Percentiles rank a stretch among this genome's conserved stretches.
Conservation (phyloP, 2,797 vertebrate genomes). For the Lepilemur septentrionalis region DNA sequence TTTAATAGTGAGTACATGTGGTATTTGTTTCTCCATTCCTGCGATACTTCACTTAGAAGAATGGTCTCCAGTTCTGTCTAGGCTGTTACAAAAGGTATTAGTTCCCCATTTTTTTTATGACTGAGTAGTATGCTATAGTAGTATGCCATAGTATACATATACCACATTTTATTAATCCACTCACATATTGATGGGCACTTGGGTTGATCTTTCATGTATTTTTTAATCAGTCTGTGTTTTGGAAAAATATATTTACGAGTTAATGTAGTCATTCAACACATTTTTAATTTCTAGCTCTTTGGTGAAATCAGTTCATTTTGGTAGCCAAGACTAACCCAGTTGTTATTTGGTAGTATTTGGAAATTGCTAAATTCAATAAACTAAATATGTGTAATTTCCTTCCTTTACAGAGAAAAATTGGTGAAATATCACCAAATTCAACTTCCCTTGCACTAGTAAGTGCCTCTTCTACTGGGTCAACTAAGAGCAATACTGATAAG, state of each 20-base stretch:
- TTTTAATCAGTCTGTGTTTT: background rate
- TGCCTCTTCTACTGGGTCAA: background rate
- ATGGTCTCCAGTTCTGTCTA: too few species aligned
- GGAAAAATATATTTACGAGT: background rate
- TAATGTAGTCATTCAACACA: background rate
- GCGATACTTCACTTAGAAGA: too few species aligned
- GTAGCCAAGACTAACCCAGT: background rate
- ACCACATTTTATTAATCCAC: too few species aligned
- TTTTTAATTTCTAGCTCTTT: constrained; percentile 4
- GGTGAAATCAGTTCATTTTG: background rate
- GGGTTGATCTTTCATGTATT: background rate
- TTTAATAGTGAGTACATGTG: too few species aligned
- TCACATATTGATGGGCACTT: too few species aligned
- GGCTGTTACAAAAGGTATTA: too few species aligned
- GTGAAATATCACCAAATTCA: background rate
- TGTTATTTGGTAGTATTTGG: background rate
- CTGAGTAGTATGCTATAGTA: too few species aligned
- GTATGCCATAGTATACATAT: too few species aligned
- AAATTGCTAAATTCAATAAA: background rate
- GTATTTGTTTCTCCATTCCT: too few species aligned
- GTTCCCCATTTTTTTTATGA: too few species aligned
- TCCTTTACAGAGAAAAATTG: constrained; percentile 28
- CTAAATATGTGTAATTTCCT: constrained; percentile 24
- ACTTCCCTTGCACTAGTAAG: background rate
- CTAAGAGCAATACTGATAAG: background rate